Evolutionary conservation across 2,888 invertebrate species (phyloP).

Genomic region (Zaprionus lineosus): DNA sequence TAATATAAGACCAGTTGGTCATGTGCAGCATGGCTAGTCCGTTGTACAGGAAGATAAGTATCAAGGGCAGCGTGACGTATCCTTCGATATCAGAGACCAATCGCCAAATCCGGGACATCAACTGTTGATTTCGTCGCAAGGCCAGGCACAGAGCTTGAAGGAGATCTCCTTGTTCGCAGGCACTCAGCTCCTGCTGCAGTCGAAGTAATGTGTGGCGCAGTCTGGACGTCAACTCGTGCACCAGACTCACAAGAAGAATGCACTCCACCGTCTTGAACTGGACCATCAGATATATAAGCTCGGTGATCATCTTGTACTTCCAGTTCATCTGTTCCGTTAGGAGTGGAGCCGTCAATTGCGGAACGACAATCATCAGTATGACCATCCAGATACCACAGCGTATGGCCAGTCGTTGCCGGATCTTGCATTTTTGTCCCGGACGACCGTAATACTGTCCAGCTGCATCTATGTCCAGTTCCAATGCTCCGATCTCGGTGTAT

Average conservation of each 20-base stretch:
- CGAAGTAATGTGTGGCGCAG: conserved; percentile 45
- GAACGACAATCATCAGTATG: conserved; percentile 15
- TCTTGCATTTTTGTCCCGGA: neutral
- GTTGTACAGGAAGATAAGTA: conserved; percentile 62
- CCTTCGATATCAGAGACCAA: conserved; percentile 59
- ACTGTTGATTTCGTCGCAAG: conserved; percentile 61
- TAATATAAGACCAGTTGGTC: conserved; percentile 74
- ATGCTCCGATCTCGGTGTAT: conserved; percentile 41
- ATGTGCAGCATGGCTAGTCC: conserved; percentile 57
- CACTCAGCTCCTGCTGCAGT: conserved; percentile 47
- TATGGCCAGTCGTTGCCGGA: conserved; percentile 29
- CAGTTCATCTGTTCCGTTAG: conserved; percentile 24
- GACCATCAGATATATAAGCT: conserved; percentile 34
- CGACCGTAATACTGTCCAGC: neutral
- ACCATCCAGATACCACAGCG: conserved; percentile 50
- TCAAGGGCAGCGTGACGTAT: conserved; percentile 64
- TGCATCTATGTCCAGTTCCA: conserved; percentile 59
- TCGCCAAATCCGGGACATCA: conserved; percentile 65
- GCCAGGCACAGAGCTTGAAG: conserved; percentile 46
- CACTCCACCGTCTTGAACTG: conserved; percentile 68
- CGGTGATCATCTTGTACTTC: conserved; percentile 39
- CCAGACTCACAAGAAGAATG: conserved; percentile 54
- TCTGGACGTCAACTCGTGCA: conserved; percentile 57
- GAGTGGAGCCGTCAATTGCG: conserved; percentile 17
- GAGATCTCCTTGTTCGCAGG: conserved; percentile 10